phyloP scores from a whole-genome alignment of 2,888 invertebrate genomes.

The Andrena chrysosceles region DNA sequence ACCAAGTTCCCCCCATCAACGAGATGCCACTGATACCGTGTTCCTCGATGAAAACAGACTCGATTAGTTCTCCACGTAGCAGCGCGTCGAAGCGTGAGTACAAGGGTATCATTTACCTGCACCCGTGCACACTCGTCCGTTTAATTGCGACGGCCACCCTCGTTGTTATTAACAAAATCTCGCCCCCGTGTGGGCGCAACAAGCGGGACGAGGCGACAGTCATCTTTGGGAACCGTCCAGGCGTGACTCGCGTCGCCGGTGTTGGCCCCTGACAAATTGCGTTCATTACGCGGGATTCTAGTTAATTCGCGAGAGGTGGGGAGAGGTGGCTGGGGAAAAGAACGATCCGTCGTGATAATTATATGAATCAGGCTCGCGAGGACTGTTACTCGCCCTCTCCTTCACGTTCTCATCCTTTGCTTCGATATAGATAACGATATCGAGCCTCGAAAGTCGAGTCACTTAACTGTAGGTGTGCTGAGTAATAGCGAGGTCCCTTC shows the following conservation, averaged over 20 bases:
- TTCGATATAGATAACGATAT: conserved; percentile 19
- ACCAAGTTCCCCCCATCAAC: too few relatives aligned
- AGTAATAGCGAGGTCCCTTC: too few relatives aligned
- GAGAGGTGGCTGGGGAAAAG: not conserved
- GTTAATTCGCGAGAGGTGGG: conserved; percentile 44
- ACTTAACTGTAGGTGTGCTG: conserved; percentile 22
- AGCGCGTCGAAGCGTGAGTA: not conserved
- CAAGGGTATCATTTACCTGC: not conserved
- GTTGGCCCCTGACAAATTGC: conserved; percentile 47
- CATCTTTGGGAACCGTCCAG: conserved; percentile 38
- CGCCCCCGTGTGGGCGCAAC: not conserved
- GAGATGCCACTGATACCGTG: too few relatives aligned
- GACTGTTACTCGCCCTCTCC: not conserved
- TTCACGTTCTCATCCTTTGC: too few relatives aligned
- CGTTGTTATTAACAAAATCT: conserved; percentile 8
- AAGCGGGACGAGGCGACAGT: conserved; percentile 11
- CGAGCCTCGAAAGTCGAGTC: conserved; percentile 33
- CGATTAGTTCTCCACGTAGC: not conserved
- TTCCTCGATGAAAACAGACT: not conserved
- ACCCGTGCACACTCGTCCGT: not conserved
- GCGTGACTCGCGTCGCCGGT: conserved; percentile 32
- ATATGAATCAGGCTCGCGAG: conserved; percentile 20
- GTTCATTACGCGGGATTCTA: conserved; percentile 48
- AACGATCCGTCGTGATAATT: conserved; percentile 35
- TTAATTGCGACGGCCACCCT: not conserved